Conservation (phyloP, 92 coral and sea anemone genomes). For the Montipora capitata region DNA sequence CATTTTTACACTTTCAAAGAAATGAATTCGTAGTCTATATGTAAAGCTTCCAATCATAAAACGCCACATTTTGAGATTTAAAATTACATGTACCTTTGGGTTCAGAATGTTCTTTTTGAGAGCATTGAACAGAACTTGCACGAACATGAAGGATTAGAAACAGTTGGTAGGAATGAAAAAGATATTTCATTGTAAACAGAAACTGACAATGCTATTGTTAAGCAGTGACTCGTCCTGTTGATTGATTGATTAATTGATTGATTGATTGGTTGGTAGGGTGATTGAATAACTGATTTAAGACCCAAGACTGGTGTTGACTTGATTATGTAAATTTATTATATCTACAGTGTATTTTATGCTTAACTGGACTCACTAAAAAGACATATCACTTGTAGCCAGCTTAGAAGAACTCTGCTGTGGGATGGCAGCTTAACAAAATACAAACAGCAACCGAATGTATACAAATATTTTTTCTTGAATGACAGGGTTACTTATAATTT, state of each 20-base stretch:
- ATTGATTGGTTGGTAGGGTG: not conserved
- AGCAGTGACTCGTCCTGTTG: not conserved
- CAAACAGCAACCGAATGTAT: not conserved
- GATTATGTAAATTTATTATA: not conserved
- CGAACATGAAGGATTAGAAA: not conserved
- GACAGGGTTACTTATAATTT: not conserved
- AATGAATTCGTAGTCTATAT: not conserved
- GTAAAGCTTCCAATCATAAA: not conserved
- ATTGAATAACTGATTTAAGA: not conserved
- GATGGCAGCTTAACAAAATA: not conserved
- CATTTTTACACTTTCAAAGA: not conserved
- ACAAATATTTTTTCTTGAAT: not conserved
- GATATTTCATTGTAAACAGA: not conserved
- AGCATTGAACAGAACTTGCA: not conserved
- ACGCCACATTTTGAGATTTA: slow-evolving; percentile 2
- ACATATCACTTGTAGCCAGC: not conserved
- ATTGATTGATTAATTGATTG: not conserved
- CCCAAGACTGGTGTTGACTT: slow-evolving; percentile 14
- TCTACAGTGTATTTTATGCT: not conserved
- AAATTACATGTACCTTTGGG: slow-evolving; percentile 16
- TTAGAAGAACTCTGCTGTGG: not conserved
- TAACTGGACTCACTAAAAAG: not conserved
- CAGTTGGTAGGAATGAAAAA: slow-evolving; percentile 10
- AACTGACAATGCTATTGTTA: slow-evolving; percentile 11
- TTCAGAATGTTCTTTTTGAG: not conserved